Evolutionary conservation across 1,140 invertebrate genomes (phyloP), one percentile per base, ranked within the genome.

Genomic region (Scaptomyza montana): DNA sequence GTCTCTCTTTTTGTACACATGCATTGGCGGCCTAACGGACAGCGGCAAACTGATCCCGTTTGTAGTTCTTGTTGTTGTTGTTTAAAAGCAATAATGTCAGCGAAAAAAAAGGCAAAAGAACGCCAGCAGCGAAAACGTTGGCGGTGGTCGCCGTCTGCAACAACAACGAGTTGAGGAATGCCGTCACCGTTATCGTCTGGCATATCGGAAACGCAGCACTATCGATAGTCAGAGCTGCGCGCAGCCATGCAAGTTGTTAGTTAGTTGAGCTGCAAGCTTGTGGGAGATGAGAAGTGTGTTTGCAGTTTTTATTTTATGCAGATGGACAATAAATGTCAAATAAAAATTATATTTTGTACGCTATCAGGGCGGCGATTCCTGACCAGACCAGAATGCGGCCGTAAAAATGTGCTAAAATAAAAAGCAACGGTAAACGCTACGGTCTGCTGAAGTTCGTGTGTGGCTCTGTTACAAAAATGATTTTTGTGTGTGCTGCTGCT

Each of bases 361-460:
- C 85, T 80, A 75, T 68, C 80, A 39, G 30, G 68, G 56, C 51
- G 64, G 67, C 56, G 33, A 51, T 41, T 46, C 53, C 55, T 50
- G 61, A 65, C 49, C 39, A 43, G 33, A 33, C 59, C 64, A 33
- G 65, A 50, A 45, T 43, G 19, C 30, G 49, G 73, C 73, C 82
- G 81, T 86, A 89, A 80, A 80, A 84, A 87, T 89, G 73, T 89
- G 79, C 78, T 89, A 81, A 81, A 81, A 78, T 78, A 71, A 63
- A 75, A 87, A 70, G 69, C 89, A 89, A 89, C 84, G 84, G 84
- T 87, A 71, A 84, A 82, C 84, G 73, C 77, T 79, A 89, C 79
- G 84, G 84, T 89, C 84, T 89, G 84, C 70, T 89, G 84, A 77
- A 79, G 79, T 80, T 89, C 79, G 74, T 80, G 84, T 79, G 79